A percentile compares a stretch with the other conserved stretches of the same genome.
Evolutionary conservation across 1,140 invertebrate species (phyloP).

Genomic region (Cepaea nemoralis): DNA sequence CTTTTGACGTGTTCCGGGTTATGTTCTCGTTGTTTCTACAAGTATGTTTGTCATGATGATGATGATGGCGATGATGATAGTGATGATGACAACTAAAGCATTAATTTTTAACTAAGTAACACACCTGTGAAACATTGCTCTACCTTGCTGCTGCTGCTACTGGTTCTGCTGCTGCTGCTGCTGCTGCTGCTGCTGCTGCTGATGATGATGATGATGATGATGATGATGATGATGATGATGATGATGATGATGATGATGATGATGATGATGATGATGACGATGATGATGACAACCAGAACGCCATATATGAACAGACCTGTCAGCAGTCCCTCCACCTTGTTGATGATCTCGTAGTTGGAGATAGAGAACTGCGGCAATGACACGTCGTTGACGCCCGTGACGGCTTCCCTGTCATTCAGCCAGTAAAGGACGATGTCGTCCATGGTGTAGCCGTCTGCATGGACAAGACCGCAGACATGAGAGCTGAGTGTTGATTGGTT

Average conservation of each 20-base stretch:
- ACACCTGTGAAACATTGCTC: too few species aligned
- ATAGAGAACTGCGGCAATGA: slow-evolving; percentile 96
- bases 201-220: neutral
- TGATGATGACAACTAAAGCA: too few species aligned
- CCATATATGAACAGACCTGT: slow-evolving; percentile 80
- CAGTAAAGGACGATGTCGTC: slow-evolving; percentile 98
- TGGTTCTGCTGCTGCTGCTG: too few species aligned
- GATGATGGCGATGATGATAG: too few species aligned
- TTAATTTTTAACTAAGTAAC: too few species aligned
- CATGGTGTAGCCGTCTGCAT: slow-evolving; percentile 94
- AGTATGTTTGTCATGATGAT: too few species aligned
- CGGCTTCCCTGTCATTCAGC: slow-evolving; percentile 80
- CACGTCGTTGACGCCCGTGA: slow-evolving; percentile 92
- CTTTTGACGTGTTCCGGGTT: too few species aligned
- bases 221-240: neutral
- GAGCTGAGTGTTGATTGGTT: too few species aligned
- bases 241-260: neutral
- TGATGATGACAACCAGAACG: neutral
- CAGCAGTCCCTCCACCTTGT: slow-evolving; percentile 83
- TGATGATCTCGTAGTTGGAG: slow-evolving; percentile 91
- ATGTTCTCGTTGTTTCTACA: too few species aligned
- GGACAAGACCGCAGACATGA: too few species aligned
- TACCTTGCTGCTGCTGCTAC: too few species aligned
- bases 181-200: too few species aligned
- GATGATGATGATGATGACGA: slow-evolving; percentile 5